Evolutionary conservation across 2,888 invertebrate genomes (phyloP).

Genomic region (Cheilosia scutellata): DNA sequence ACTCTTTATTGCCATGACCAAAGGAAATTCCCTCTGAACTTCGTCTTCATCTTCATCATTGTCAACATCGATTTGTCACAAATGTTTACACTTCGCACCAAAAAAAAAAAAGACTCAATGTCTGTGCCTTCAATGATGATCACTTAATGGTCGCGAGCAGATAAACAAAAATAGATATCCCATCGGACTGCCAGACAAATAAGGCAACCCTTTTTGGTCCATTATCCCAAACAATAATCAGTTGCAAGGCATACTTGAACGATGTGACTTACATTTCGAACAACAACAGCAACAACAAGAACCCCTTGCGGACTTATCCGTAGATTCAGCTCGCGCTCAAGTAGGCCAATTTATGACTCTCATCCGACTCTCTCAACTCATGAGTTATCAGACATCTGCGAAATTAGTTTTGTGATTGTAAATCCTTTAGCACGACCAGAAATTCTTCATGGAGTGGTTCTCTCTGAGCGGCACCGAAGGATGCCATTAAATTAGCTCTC

Average conservation of each 20-base stretch:
- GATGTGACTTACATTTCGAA: slow-evolving; percentile 55
- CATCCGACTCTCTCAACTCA: slow-evolving; percentile 36
- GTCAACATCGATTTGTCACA: slow-evolving; percentile 65
- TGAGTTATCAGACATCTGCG: slow-evolving; percentile 77
- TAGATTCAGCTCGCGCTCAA: slow-evolving; percentile 39
- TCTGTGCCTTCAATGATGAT: slow-evolving; percentile 56
- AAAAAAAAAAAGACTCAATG: slow-evolving; percentile 27
- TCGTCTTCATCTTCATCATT: slow-evolving; percentile 46
- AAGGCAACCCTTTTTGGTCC: slow-evolving; percentile 59
- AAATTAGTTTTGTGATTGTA: slow-evolving; percentile 75
- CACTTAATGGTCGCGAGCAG: slow-evolving; percentile 57
- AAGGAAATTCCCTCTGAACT: slow-evolving; percentile 6
- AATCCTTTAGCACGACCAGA: slow-evolving; percentile 76
- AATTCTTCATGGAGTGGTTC: slow-evolving; percentile 15
- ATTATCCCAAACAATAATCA: too few relatives aligned
- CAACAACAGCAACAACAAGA: slow-evolving; percentile 9
- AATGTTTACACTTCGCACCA: slow-evolving; percentile 61
- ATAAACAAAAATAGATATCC: slow-evolving; percentile 56
- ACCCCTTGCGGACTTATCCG: not conserved
- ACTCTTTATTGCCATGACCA: slow-evolving; percentile 26
- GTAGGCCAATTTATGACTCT: slow-evolving; percentile 68
- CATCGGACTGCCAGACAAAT: slow-evolving; percentile 42
- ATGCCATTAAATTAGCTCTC: slow-evolving; percentile 77
- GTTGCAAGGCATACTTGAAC: slow-evolving; percentile 10
- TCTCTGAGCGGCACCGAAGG: slow-evolving; percentile 52